phyloP scores from a whole-genome alignment of 2,113 vertebrate genomes.

The Sardina pilchardus region DNA sequence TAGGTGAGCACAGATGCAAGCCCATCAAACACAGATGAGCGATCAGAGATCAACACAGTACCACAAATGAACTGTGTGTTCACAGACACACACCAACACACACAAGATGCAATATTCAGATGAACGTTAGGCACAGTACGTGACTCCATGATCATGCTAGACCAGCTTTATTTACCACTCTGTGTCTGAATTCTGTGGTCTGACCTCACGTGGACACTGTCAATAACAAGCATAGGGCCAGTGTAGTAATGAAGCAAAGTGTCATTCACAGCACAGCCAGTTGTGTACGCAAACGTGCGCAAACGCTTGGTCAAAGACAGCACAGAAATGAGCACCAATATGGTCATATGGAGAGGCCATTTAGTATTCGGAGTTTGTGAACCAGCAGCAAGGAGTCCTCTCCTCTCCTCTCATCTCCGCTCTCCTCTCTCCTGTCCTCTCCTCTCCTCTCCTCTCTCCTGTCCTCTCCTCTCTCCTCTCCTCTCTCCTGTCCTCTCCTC shows the following conservation, averaged over 20 bases:
- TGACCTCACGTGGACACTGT: too few relatives aligned
- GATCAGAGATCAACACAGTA: not conserved
- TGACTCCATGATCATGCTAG: too few relatives aligned
- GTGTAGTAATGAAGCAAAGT: too few relatives aligned
- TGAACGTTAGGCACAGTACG: too few relatives aligned
- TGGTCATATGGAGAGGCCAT: not conserved
- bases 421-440: not conserved
- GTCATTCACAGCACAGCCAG: too few relatives aligned
- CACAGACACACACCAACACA: not conserved
- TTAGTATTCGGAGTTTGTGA: not conserved
- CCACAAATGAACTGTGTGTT: not conserved
- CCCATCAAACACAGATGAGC: not conserved
- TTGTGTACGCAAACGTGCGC: not conserved
- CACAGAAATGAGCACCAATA: too few relatives aligned
- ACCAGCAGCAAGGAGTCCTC: not conserved
- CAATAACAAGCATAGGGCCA: too few relatives aligned
- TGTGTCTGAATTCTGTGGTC: too few relatives aligned
- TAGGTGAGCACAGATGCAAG: not conserved
- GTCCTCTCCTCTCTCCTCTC: conserved; percentile 1
- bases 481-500: not conserved
- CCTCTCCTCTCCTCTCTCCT: not conserved
- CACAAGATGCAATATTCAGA: too few relatives aligned
- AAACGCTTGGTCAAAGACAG: too few relatives aligned
- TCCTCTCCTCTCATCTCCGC: not conserved
- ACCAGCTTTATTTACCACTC: too few relatives aligned